Evolutionary conservation across 2,797 vertebrate genomes (phyloP), one percentile per base, ranked within the genome.

Genomic region (Phoeniculus purpureus): DNA sequence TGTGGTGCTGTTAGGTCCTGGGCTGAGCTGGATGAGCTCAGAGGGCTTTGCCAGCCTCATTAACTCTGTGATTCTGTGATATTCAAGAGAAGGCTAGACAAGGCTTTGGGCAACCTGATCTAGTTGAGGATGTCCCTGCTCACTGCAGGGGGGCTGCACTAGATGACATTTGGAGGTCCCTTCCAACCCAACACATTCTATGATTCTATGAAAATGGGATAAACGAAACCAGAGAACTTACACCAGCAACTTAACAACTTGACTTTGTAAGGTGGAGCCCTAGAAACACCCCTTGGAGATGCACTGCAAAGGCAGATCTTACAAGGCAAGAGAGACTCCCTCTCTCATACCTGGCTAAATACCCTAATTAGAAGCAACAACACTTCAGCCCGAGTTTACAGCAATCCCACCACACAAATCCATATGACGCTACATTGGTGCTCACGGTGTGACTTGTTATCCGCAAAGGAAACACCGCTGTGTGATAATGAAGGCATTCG

Each of bases 401-500:
- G 79, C 68, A 71, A 76, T 82, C 91, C 95, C 78, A 43, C 84
- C 51, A 73, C 79, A 85, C 84, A 81, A 90, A 94, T 60, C 89
- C 91, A 56, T 43, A 37, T 19, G 20, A 45, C 3, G 17, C 75
- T 34, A 59, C 91, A 34, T 66, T 78, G 81, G 56, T 29, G 81
- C 94, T 93, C 60, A 2, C 89, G 12, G 78, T 73, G 19, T n/a
- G 89, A 90, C 84, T 95, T 56, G 92, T 96, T 93, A 93, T 62
- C 89, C 94, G 86, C 94, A 89, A 93, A 90, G 87, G 94, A 81
- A 95, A 93, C 84, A 27, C 94, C 6, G 87, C 92, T 85, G 95
- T 66, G 87, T 76, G 91, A 87, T 93, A 95, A 93, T 85, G 95
- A 92, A 94, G 89, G 75, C 50, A 4, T 75, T 93, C 87, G 58